Conservation (phyloP, 2,797 vertebrate species). For the Urophycis tenuis region DNA sequence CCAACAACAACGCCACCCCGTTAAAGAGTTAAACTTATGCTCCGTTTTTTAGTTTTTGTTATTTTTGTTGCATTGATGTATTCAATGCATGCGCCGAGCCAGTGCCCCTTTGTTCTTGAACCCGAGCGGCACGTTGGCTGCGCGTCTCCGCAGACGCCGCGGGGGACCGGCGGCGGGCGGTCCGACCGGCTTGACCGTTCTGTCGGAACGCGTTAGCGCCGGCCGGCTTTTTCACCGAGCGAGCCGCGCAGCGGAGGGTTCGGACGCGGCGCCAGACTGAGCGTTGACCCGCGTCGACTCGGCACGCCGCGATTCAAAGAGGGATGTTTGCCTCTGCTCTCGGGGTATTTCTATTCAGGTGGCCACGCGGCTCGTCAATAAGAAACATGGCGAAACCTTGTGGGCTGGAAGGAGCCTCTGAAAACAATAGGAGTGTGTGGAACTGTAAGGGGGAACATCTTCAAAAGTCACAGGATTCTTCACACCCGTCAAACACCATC, state of each 20-base stretch:
- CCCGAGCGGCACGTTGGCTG: neutral
- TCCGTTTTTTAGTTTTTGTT: too few relatives aligned
- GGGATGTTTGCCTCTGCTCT: neutral
- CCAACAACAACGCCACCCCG: neutral
- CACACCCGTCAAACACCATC: neutral
- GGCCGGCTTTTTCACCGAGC: neutral
- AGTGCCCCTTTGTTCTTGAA: neutral
- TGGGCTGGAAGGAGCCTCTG: neutral
- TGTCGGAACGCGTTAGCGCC: neutral
- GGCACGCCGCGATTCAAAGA: neutral
- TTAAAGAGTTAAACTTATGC: neutral
- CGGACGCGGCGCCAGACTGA: too few relatives aligned
- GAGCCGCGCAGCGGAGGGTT: neutral
- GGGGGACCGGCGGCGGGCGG: neutral
- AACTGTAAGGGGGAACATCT: neutral
- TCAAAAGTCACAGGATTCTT: neutral
- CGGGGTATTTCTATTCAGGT: neutral
- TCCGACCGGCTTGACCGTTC: neutral
- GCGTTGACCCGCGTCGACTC: conserved; percentile 1
- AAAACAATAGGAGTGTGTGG: neutral
- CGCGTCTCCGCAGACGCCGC: neutral
- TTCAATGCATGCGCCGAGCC: neutral
- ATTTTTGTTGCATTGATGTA: neutral
- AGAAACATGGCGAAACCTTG: neutral
- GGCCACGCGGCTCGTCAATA: neutral